Evolutionary conservation across 35 echinoderm and acorn worm species (phyloP).

Genomic region (Lytechinus pictus): DNA sequence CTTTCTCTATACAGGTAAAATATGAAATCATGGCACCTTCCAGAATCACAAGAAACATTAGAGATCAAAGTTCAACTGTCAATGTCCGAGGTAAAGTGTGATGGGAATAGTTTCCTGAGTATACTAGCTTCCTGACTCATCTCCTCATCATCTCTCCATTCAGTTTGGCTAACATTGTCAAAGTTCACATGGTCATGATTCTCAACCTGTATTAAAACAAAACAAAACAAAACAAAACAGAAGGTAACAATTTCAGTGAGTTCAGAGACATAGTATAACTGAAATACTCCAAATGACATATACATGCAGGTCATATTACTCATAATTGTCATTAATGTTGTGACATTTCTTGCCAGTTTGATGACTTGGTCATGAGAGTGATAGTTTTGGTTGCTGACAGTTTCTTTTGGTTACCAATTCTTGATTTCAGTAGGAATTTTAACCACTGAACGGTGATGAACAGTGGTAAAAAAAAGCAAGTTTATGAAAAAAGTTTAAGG

Average conservation of each 20-base stretch:
- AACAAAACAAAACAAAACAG: background rate
- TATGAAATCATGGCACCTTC: background rate
- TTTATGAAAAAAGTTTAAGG: too few relatives aligned
- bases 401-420: too few relatives aligned
- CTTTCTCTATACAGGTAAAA: background rate
- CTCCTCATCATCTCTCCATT: slow-evolving; percentile 72
- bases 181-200: slow-evolving; percentile 70
- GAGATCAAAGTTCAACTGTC: slow-evolving; percentile 1
- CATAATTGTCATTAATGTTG: too few relatives aligned
- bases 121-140: slow-evolving; percentile 67
- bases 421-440: too few relatives aligned
- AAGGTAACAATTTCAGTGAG: background rate
- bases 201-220: slow-evolving; percentile 54
- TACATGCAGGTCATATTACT: too few relatives aligned
- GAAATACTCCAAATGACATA: too few relatives aligned
- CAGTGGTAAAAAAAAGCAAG: too few relatives aligned
- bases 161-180: slow-evolving; percentile 42
- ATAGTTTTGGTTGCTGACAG: too few relatives aligned
- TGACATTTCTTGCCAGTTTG: too few relatives aligned
- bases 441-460: too few relatives aligned
- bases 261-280: too few relatives aligned
- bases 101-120: slow-evolving; percentile 69
- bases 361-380: too few relatives aligned
- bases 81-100: slow-evolving; percentile 59
- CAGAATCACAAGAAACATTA: background rate